Conservation (phyloP, 2,888 invertebrate genomes). For the Crepidodera aurea region DNA sequence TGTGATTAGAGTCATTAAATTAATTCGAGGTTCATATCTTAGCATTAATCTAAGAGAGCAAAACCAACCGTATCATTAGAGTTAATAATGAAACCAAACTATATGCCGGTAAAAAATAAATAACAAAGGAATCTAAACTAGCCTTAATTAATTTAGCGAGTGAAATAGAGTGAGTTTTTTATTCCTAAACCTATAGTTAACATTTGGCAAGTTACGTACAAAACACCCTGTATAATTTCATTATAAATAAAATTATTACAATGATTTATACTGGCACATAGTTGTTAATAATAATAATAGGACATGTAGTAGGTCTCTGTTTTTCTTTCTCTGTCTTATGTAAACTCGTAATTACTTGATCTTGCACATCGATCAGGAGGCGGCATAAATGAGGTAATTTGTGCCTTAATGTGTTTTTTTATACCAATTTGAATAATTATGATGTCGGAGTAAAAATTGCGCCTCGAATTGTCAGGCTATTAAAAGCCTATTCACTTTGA, state of each 20-base stretch:
- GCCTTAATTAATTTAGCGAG: too few species aligned
- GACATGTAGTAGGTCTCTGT: not conserved
- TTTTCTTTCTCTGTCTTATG: slow-evolving; percentile 14
- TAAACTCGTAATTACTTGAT: slow-evolving; percentile 31
- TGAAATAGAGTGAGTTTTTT: too few species aligned
- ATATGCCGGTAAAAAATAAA: not conserved
- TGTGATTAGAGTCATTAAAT: slow-evolving; percentile 43
- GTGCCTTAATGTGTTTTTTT: slow-evolving; percentile 29
- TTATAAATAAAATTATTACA: too few species aligned
- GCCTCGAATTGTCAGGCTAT: slow-evolving; percentile 2
- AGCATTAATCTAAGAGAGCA: slow-evolving; percentile 36
- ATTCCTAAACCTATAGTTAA: too few species aligned
- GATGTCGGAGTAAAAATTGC: slow-evolving; percentile 9
- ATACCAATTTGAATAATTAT: slow-evolving; percentile 23
- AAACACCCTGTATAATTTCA: too few species aligned
- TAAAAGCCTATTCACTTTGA: slow-evolving; percentile 12
- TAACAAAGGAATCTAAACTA: too few species aligned
- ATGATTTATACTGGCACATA: not conserved
- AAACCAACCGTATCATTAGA: slow-evolving; percentile 38
- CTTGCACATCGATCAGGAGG: slow-evolving; percentile 29
- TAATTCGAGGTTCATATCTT: slow-evolving; percentile 41
- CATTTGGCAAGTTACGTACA: too few species aligned
- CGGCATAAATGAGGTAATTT: slow-evolving; percentile 30
- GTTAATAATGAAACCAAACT: slow-evolving; percentile 21
- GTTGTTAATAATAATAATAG: not conserved